Evolutionary conservation across 2,797 vertebrate genomes (phyloP), one percentile per base, ranked within the genome.

Genomic region (Girardinus metallicus): DNA sequence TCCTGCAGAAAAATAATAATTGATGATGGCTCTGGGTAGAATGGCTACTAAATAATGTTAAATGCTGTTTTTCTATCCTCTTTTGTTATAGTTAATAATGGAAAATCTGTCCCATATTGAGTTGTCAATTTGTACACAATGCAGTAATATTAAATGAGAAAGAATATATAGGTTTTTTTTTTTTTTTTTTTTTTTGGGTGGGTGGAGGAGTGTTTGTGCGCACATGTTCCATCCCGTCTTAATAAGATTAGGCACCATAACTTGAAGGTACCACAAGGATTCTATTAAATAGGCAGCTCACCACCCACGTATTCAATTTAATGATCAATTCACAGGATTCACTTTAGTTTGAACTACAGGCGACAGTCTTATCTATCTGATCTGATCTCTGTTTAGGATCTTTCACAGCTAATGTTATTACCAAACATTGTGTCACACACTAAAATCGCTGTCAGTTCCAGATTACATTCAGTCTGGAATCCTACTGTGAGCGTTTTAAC

Each of bases 401-500:
- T 55, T 66, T 82, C 44, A 76, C 18, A 29, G 49, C 34, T 71
- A 76, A 81, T 77, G 47, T 73, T 18, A 76, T 83, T 53, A 21
- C 26, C 43, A 49, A 57, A 73, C 23, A 66, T 21, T 47, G 10
- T 85, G 79, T 57, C 80, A 81, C 36, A 76, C 57, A 47, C 29
- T 78, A 57, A 76, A 83, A 49, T 80, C 36, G 15, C 53, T 62
- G 29, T 76, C 26, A 11, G 16, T 74, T 55, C 74, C 84, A 81
- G 60, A 75, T 73, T 80, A 43, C 46, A 41, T 86, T 78, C 31
- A 51, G 57, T 49, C 15, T 76, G 31, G 68, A 82, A 80, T 78
- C 70, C 41, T 68, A 60, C 51, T 60, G 49, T 41, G 70, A 49
- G 31, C 18, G 51, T 78, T 79, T 68, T 31, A 73, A 76, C 31